A percentile compares a stretch with the other conserved stretches of the same genome.
Evolutionary conservation across 92 coral and sea anemone species (phyloP).

Genomic region (Scolanthus callimorphus): DNA sequence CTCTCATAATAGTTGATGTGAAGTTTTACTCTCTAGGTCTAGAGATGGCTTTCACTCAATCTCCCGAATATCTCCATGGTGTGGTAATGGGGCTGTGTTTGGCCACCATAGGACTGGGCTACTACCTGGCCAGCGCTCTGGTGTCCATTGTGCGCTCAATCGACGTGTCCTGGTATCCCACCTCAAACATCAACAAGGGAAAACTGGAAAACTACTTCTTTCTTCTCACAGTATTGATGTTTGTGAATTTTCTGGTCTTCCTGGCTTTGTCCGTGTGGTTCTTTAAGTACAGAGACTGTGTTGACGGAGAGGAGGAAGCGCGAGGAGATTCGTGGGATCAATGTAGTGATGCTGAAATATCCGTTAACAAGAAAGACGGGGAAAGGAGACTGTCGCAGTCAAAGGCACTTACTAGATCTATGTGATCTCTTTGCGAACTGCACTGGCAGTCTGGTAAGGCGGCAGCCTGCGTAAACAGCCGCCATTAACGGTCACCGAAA

Average conservation of each 20-base stretch:
- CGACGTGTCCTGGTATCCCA: constrained; percentile 56
- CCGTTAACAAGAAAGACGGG: too few species aligned
- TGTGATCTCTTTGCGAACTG: too few species aligned
- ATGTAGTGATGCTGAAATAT: too few species aligned
- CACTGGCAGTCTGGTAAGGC: too few species aligned
- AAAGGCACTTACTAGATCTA: too few species aligned
- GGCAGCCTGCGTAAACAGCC: too few species aligned
- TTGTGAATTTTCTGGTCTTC: constrained; percentile 53
- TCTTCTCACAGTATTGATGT: constrained; percentile 62
- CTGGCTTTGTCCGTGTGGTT: constrained; percentile 8
- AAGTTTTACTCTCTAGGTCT: constrained; percentile 31
- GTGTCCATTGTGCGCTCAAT: constrained; percentile 42
- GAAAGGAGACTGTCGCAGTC: too few species aligned
- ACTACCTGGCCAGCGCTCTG: constrained; percentile 50
- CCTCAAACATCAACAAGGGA: constrained; percentile 50
- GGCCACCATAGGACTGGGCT: constrained; percentile 61
- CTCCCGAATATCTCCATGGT: constrained; percentile 72
- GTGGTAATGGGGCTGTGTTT: constrained; percentile 65
- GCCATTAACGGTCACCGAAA: too few species aligned
- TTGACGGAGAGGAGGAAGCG: not conserved
- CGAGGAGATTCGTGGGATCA: too few species aligned
- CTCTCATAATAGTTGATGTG: too few species aligned
- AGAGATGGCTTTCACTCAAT: constrained; percentile 74
- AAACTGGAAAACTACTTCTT: constrained; percentile 66
- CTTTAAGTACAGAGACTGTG: constrained; percentile 4